Evolutionary conservation across 2,113 vertebrate species (phyloP).

Genomic region (Neodontobutis hainanensis): DNA sequence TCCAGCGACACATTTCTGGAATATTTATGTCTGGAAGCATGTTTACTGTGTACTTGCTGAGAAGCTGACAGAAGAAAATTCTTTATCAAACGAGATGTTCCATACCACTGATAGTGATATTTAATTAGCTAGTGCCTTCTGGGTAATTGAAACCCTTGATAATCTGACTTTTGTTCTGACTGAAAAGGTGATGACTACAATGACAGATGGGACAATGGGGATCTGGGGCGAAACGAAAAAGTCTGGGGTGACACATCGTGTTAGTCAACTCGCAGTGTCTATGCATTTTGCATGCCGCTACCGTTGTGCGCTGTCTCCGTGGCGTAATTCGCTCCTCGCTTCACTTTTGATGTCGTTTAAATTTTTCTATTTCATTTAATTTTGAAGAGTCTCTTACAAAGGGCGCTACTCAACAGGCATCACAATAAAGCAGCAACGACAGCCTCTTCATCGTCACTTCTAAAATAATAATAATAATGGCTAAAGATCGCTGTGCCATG

Average conservation of each 20-base stretch:
- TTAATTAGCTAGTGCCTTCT: slow-evolving; percentile 67
- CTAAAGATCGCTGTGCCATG: not conserved
- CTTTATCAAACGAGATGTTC: slow-evolving; percentile 62
- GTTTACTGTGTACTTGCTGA: slow-evolving; percentile 28
- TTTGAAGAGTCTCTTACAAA: slow-evolving; percentile 18
- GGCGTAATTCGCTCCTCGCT: not conserved
- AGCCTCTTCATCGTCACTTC: slow-evolving; percentile 34
- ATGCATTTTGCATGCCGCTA: slow-evolving; percentile 1
- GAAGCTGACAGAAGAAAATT: slow-evolving; percentile 49
- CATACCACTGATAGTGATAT: slow-evolving; percentile 58
- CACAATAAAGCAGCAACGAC: slow-evolving; percentile 3
- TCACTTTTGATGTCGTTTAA: slow-evolving; percentile 6
- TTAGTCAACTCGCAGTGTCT: slow-evolving; percentile 21
- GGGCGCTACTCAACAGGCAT: slow-evolving; percentile 16
- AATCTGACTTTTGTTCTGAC: slow-evolving; percentile 68
- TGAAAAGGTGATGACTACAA: slow-evolving; percentile 40
- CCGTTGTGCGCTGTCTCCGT: not conserved
- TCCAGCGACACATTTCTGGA: slow-evolving; percentile 4
- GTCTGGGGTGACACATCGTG: slow-evolving; percentile 14
- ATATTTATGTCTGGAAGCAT: slow-evolving; percentile 37
- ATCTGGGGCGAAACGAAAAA: slow-evolving; percentile 10
- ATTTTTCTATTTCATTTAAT: slow-evolving; percentile 23
- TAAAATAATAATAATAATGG: not conserved
- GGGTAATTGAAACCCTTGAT: slow-evolving; percentile 63
- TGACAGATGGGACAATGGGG: slow-evolving; percentile 43